phyloP scores from a whole-genome alignment of 2,113 vertebrate genomes.

The Anthoscopus minutus region DNA sequence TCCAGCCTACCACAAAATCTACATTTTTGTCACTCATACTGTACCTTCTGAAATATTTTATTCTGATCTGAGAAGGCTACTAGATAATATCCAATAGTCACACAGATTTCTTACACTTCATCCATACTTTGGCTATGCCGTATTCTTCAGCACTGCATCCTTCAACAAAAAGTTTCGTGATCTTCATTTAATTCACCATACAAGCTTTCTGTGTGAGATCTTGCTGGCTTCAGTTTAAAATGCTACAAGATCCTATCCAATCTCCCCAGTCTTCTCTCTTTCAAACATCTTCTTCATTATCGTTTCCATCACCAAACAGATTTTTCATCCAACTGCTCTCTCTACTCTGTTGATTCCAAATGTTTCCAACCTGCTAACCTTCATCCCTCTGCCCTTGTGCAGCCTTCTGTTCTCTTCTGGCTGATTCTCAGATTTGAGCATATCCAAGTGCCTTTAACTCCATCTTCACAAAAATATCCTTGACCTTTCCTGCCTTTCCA shows the following conservation, averaged over 20 bases:
- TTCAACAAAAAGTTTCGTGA: neutral
- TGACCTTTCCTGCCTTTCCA: slow-evolving; percentile 49
- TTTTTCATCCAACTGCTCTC: slow-evolving; percentile 62
- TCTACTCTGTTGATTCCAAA: slow-evolving; percentile 51
- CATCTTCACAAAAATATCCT: slow-evolving; percentile 48
- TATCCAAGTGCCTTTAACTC: slow-evolving; percentile 33
- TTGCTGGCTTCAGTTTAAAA: slow-evolving; percentile 8
- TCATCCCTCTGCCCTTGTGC: slow-evolving; percentile 52
- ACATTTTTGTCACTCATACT: neutral
- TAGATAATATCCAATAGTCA: neutral
- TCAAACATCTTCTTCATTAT: slow-evolving; percentile 41
- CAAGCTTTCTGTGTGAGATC: neutral
- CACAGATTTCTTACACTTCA: neutral
- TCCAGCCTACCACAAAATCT: neutral
- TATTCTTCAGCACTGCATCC: neutral
- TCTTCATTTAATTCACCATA: neutral
- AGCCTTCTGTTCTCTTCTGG: slow-evolving; percentile 61
- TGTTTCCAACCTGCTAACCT: slow-evolving; percentile 62
- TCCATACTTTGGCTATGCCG: neutral
- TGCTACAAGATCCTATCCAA: neutral
- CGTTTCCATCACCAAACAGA: slow-evolving; percentile 44
- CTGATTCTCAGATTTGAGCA: slow-evolving; percentile 29
- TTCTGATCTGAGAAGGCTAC: neutral
- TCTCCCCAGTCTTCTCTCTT: neutral
- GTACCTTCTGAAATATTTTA: neutral